Evolutionary conservation across 2,888 invertebrate genomes (phyloP).

Genomic region (Phengaris arion): DNA sequence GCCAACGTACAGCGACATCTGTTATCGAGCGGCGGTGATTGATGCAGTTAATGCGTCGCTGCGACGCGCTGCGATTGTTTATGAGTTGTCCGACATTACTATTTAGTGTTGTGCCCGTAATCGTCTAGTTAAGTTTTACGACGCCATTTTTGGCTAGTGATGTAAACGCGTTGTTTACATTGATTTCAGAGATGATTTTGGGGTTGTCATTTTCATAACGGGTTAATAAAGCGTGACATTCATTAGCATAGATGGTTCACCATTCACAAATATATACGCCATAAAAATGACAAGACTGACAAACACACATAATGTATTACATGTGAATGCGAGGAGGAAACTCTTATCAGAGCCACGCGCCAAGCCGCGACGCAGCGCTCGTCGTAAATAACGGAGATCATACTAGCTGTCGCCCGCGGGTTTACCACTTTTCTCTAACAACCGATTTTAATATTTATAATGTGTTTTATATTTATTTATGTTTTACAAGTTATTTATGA

Average conservation of each 20-base stretch:
- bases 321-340: background rate
- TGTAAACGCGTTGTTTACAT: slow-evolving; percentile 1
- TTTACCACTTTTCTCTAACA: background rate
- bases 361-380: background rate
- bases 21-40: slow-evolving; percentile 44
- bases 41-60: slow-evolving; percentile 40
- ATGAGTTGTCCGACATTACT: slow-evolving; percentile 29
- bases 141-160: slow-evolving; percentile 27
- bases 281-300: slow-evolving; percentile 7
- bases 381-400: slow-evolving; percentile 10
- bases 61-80: slow-evolving; percentile 35
- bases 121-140: slow-evolving; percentile 31
- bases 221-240: too few relatives aligned
- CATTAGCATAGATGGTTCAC: background rate
- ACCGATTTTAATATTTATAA: background rate
- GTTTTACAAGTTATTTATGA: background rate
- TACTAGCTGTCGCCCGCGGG: slow-evolving; percentile 20
- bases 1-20: slow-evolving; percentile 47
- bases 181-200: background rate
- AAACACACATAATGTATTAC: slow-evolving; percentile 15
- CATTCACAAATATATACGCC: slow-evolving; percentile 3
- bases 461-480: too few relatives aligned
- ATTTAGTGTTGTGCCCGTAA: slow-evolving; percentile 23
- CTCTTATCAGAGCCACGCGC: background rate
- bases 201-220: background rate